Conservation (phyloP, 53 echinoderm and acorn worm genomes). For the Arbacia lixula region DNA sequence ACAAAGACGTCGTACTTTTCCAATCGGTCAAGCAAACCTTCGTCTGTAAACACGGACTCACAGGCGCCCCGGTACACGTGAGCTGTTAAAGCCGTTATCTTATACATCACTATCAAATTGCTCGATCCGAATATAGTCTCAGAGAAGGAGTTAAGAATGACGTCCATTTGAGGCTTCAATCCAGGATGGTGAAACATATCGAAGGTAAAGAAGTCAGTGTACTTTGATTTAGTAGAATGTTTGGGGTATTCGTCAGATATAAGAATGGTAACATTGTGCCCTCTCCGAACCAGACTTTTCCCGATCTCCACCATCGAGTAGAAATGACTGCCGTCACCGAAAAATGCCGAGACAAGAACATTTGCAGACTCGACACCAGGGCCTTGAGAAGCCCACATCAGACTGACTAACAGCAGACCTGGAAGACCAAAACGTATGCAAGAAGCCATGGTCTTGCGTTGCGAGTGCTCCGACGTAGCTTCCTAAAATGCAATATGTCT, state of each 20-base stretch:
- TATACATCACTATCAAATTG: too few relatives aligned
- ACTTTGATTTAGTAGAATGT: background rate
- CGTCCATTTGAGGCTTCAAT: too few relatives aligned
- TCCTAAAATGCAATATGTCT: too few relatives aligned
- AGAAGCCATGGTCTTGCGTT: too few relatives aligned
- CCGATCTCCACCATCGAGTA: background rate
- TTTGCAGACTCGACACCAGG: too few relatives aligned
- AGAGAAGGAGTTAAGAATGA: too few relatives aligned
- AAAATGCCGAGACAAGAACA: background rate
- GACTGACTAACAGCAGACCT: too few relatives aligned
- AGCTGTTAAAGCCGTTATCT: too few relatives aligned
- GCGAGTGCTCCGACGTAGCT: too few relatives aligned
- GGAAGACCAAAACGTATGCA: too few relatives aligned
- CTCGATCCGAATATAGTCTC: too few relatives aligned
- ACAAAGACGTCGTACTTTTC: constrained; percentile 1
- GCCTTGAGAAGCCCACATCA: too few relatives aligned
- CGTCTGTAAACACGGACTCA: constrained; percentile 8
- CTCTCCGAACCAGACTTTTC: background rate
- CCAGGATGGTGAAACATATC: constrained; percentile 3
- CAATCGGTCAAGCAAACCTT: constrained; percentile 8
- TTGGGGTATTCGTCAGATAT: constrained; percentile 20
- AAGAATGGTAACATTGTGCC: constrained; percentile 25
- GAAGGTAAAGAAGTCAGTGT: background rate
- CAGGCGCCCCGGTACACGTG: constrained; percentile 22
- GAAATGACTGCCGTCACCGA: constrained; percentile 46